A percentile compares a stretch with the other conserved stretches of the same genome.
These are phyloP conservation scores for Zaprionus africanus DNA, from an alignment of 1,140 invertebrate species.

Conservation along the genomic window DNA sequence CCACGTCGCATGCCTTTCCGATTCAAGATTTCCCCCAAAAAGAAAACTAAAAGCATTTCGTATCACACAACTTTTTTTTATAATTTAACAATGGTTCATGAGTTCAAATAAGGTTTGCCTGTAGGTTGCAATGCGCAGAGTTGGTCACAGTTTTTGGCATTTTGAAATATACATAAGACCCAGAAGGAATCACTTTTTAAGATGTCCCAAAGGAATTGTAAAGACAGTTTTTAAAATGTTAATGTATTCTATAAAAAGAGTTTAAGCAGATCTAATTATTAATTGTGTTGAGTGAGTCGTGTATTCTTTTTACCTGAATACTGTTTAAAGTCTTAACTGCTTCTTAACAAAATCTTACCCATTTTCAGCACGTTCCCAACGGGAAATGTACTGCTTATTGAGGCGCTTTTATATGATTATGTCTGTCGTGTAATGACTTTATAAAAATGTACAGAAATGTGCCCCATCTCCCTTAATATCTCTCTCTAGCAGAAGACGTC, in stretches of 20 bases:
- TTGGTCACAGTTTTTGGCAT: neutral
- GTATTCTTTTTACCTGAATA: neutral
- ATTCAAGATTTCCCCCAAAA: neutral
- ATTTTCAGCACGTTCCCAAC: neutral
- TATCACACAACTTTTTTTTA: neutral
- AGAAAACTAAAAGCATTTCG: neutral
- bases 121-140: neutral
- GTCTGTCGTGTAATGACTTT: constrained; percentile 9
- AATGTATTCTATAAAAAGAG: neutral
- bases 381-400: constrained; percentile 5
- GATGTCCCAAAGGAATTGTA: too few species aligned
- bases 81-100: neutral
- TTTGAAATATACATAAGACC: neutral
- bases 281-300: neutral
- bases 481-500: constrained; percentile 55
- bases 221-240: too few species aligned
- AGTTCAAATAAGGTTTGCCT: neutral
- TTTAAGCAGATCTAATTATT: neutral
- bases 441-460: constrained; percentile 49
- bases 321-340: neutral
- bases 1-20: neutral
- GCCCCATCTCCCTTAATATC: neutral
- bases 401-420: constrained; percentile 32
- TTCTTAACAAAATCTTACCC: neutral
- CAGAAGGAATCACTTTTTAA: too few species aligned